Evolutionary conservation across 2,113 vertebrate genomes (phyloP), one percentile per base, ranked within the genome.

Genomic region (Platanista minor): DNA sequence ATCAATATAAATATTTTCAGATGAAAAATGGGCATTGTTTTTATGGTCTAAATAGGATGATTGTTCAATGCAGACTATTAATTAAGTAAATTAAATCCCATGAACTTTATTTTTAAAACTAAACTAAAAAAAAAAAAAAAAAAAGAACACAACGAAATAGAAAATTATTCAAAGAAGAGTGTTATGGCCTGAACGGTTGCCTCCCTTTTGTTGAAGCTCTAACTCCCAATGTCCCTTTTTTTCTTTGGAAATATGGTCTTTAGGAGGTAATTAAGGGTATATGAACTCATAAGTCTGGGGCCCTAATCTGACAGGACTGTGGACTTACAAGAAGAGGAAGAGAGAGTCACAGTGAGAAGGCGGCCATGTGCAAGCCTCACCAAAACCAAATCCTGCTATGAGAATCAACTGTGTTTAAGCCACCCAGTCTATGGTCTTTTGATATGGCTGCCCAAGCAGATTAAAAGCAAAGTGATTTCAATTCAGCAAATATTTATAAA

Each of bases 1-100:
- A 89, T 86, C 89, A 83, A 72, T 69, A n/a, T 72, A 95, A 90
- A 66, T 74, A 59, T 87, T 90, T 84, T 94, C 75, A 81, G 39
- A 67, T 75, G 46, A 82, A 89, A 87, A 69, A 89, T 69, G 29
- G 25, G 0, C 4, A 91, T 41, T 74, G 33, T 74, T 85, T 8
- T 52, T 62, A 20, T 31, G 8, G 3, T 69, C 41, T 93, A 95
- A 72, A 86, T 66, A 81, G 87, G 31, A 95, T 29, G 77, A 69
- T 52, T 91, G 17, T 72, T 87, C 46, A 81, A 0, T 87, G 17
- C 3, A 46, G 59, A n/a, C 3, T 29, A 43, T 59, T 61, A 92
- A 43, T 85, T 80, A 41, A 77, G 27, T 33, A 78, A 72, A 88
- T 85, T 33, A 85, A 49, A 82, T 33, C 13, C 36, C 15, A 89